A percentile compares a stretch with the other conserved stretches of the same genome.
phyloP scores from a whole-genome alignment of 2,888 invertebrate species.

The Allygus modestus region DNA sequence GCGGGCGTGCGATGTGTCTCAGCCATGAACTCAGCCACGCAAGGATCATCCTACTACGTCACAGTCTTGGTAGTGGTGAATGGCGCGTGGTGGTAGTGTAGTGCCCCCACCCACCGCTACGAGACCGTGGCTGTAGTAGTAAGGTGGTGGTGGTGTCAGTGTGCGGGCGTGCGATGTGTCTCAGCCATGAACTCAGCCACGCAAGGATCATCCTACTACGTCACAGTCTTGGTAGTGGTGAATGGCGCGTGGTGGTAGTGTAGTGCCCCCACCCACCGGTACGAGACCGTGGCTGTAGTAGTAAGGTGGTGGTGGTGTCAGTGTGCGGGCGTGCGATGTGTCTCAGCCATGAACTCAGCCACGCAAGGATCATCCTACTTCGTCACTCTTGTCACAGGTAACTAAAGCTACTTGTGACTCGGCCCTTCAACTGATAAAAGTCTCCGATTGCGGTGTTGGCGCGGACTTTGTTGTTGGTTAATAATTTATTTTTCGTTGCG shows the following conservation, averaged over 20 bases:
- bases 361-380: conserved; percentile 21
- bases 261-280: no score
- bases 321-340: neutral
- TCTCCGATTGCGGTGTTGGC: no score
- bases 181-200: conserved; percentile 1
- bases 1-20: no score
- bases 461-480: no score
- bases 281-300: no score
- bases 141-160: conserved; percentile 8
- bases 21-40: conserved; percentile 8
- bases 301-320: no score
- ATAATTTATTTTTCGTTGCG: no score
- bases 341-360: neutral
- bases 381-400: conserved; percentile 34
- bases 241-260: no score
- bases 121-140: neutral
- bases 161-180: no score
- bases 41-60: conserved; percentile 11
- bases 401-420: neutral
- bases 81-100: neutral
- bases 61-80: conserved; percentile 8
- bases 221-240: neutral
- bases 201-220: conserved; percentile 14
- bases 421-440: no score
- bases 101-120: neutral